Evolutionary conservation across 2,888 invertebrate species (phyloP), one percentile per base, ranked within the genome.

Genomic region (Masnerella sp.): DNA sequence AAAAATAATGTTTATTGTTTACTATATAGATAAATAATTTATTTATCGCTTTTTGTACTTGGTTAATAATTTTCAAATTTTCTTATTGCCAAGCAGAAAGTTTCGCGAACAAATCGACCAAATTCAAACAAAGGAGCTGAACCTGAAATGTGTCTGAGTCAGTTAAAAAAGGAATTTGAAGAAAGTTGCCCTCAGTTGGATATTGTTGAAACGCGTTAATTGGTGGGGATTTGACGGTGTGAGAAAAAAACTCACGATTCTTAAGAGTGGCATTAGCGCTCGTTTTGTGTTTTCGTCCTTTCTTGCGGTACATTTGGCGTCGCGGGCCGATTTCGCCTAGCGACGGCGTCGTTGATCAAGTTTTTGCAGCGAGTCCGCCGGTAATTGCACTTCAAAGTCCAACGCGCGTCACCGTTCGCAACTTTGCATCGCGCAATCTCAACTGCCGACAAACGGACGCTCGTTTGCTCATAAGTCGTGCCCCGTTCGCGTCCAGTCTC

Each of bases 391-490:
- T 52, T 34, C 68, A 68, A 52, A 59, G 68, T 68, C 45, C 59
- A 38, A 59, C 51, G 15, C 58, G 51, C 52, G 30, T 70, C 54
- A 70, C 62, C 62, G 22, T 56, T 49, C 56, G 70, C 11, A 52
- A 52, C 68, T 56, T 70, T 49, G 70, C 62, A 56, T 70, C 47
- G 70, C 28, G 62, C 70, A 43, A 61, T 40, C 61, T 65, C 58
- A 36, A 65, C 72, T 72, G 72, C 36, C 69, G 54, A 62, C 61
- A 61, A 47, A 54, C 51, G 54, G 47, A 49, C 59, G 64, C 64
- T 64, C 64, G 64, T 71, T 71, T 65, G 71, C 52, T 65, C 64
- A 61, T 61, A 61, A 69, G 61, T 61, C 69, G 64, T 38, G 32
- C 52, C 43, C 52, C 49, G 58, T 56, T 51, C 51, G 34, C 25